phyloP scores from a whole-genome alignment of 2,113 vertebrate species.

The Vireo altiloquus region DNA sequence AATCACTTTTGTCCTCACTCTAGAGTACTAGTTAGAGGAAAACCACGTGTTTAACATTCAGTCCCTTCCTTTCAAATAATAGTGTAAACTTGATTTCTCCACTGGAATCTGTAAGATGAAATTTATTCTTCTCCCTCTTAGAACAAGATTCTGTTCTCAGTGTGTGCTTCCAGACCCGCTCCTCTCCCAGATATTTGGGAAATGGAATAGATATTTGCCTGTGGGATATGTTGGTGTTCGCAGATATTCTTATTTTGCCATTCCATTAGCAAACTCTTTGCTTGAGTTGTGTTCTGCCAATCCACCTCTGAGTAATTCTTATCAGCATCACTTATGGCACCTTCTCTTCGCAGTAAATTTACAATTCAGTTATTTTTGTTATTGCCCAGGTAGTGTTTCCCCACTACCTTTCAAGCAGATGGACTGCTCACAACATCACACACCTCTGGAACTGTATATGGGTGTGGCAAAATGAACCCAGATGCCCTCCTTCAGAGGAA shows the following conservation, averaged over 20 bases:
- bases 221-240: not conserved
- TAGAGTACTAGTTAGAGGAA: not conserved
- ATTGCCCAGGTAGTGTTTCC: not conserved
- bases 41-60: accelerated
- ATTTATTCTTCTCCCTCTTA: not conserved
- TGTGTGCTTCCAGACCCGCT: not conserved
- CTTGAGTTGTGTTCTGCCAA: not conserved
- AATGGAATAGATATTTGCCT: not conserved
- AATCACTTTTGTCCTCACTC: not conserved
- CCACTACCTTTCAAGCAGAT: not conserved
- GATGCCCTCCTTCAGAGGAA: not conserved
- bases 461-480: not conserved
- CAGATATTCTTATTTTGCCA: not conserved
- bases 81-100: not conserved
- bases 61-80: not conserved
- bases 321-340: not conserved
- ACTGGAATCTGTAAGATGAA: not conserved
- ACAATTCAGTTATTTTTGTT: not conserved
- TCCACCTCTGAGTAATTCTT: not conserved
- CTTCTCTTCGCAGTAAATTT: not conserved
- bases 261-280: not conserved
- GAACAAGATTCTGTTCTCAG: not conserved
- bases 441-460: not conserved
- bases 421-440: not conserved
- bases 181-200: not conserved